Base-by-base conservation (phyloP, 2,888 invertebrate species). In the Cheilosia urbana region DNA sequence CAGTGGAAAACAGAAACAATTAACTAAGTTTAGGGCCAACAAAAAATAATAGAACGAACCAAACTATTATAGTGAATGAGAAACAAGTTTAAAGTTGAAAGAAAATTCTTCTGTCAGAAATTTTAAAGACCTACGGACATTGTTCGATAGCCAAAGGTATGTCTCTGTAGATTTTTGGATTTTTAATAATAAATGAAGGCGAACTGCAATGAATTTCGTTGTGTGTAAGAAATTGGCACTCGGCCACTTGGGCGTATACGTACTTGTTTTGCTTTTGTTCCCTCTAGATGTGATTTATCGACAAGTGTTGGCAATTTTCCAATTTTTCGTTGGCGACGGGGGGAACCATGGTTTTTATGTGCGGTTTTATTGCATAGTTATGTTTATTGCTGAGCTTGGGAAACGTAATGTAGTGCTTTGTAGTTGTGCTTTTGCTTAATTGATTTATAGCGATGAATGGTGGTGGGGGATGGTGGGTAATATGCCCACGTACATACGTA, bases 201-300 rank as follows among this genome's bases (percentile, higher is more conserved):
- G 21, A 21, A 51, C 17, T 17, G 15, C 13, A 13, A 19, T 13
- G 11, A 37, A n/a, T 42, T 42, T 47, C 17, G 5, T 19, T 47
- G 19, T 47, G 17, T 17, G 6, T 27, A 11, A 15, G 24, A 7
- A 37, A 24, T n/a, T 24, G 21, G n/a, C 19, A 47, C n/a, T 1
- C 7, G 11, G 7, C 17, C 51, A 71, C 81, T 69, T 21, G 49
- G 69, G 58, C 69, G 81, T 82, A 82, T 82, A 62, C 82, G 60
- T 72, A 51, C 45, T 71, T 42, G 62, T 57, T 75, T 68, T 30
- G 6, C 30, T 37, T 37, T 71, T 60, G 27, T 49, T n/a, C 15
- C 27, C 13, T 2, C 21, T 40, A 60, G 15, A 42, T 45, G 45
- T 60, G 58, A 65, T 65, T 75, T 65, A 65, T 65, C 47, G 65